Evolutionary conservation across 2,888 invertebrate genomes (phyloP), one percentile per base, ranked within the genome.

Genomic region (Adelognathus sp.): DNA sequence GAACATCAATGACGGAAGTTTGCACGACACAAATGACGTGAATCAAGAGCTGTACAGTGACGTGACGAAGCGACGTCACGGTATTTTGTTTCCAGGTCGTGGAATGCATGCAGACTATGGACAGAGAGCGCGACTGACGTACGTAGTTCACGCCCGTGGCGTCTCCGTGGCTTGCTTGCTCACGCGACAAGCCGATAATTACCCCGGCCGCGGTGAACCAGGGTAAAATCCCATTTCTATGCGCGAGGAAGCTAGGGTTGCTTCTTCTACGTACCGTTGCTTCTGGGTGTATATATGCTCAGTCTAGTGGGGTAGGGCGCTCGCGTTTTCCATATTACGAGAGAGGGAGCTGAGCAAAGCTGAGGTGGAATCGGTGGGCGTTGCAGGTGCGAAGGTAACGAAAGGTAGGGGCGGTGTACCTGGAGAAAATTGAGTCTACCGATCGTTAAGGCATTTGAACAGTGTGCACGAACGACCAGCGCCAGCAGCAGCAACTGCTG

Each of bases 221-320:
- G 71, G 31, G 77, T 83, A 83, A 86, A 87, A 86, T 86, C 85
- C 83, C 85, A 87, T 88, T 88, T 88, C 84, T 85, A 82, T 83
- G 81, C 86, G 82, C 60, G 61, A 67, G n/a, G n/a, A 64, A 70
- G 54, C 63, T 41, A 44, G 14, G n/a, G 33, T 52, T 21, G 24
- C 39, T 44, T 52, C 50, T 71, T 46, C 63, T 52, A 31, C 50
- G 24, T 46, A 56, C 50, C 14, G 27, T 6, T 50, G 24, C 6
- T 50, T 29, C 18, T 21, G 27, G 29, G 50, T 31, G 29, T 54
- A 41, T 54, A 39, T n/a, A n/a, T n/a, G n/a, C n/a, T n/a, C 50
- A 16, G 18, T 9, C 61, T 4, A 5, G 16, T n/a, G 16, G n/a
- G n/a, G n/a, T 24, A 18, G 29, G 16, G 7, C 54, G 14, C 14